Conservation (phyloP, 2,888 invertebrate species). For the Drosophila melanosoma region DNA sequence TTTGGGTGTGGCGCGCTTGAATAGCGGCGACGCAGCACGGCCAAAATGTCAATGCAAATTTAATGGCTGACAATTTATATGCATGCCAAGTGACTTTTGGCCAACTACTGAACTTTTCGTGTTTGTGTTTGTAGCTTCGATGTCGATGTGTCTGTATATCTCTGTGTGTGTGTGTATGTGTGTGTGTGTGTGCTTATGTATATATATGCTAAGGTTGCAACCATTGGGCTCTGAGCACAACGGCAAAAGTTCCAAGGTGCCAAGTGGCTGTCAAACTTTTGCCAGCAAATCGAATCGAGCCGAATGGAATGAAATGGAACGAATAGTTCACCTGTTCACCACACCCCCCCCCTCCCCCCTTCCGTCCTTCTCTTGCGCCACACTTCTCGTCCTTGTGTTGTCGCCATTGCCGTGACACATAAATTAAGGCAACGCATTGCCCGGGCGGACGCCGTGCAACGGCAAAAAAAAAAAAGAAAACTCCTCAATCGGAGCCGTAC, state of each 20-base stretch:
- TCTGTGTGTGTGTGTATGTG: slow-evolving; percentile 17
- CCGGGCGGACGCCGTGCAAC: neutral
- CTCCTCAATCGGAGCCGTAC: neutral
- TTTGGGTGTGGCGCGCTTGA: neutral
- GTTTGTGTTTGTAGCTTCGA: slow-evolving; percentile 13
- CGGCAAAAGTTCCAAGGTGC: slow-evolving; percentile 76
- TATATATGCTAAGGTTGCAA: slow-evolving; percentile 39
- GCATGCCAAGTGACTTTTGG: slow-evolving; percentile 81
- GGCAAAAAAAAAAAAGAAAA: slow-evolving; percentile 3
- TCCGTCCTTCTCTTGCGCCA: neutral
- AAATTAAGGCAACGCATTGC: slow-evolving; percentile 75
- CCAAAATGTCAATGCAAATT: slow-evolving; percentile 81
- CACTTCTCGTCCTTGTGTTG: slow-evolving; percentile 37
- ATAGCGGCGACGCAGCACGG: slow-evolving; percentile 43
- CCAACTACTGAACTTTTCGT: slow-evolving; percentile 75
- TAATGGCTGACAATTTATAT: slow-evolving; percentile 80
- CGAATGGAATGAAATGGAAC: slow-evolving; percentile 59
- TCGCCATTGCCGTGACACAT: slow-evolving; percentile 62
- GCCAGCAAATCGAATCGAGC: slow-evolving; percentile 74
- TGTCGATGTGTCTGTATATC: neutral
- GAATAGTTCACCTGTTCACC: slow-evolving; percentile 15
- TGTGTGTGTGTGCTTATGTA: slow-evolving; percentile 9
- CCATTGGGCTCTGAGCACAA: slow-evolving; percentile 26
- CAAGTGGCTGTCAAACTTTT: slow-evolving; percentile 79
- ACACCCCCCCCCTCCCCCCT: neutral